Conservation (phyloP, 2,888 invertebrate species). For the Lasioglossum pauxillum region DNA sequence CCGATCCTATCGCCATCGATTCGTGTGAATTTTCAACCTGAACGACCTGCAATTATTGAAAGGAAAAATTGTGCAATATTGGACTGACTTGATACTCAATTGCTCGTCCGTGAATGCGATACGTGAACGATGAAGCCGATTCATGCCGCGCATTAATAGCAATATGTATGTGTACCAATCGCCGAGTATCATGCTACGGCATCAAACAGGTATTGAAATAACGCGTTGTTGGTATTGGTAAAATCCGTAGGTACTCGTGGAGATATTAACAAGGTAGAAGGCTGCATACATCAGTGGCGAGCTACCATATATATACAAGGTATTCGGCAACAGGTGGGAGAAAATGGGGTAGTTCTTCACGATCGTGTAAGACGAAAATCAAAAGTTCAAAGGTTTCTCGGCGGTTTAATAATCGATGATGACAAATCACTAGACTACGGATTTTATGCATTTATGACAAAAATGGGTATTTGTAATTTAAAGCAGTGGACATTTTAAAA, state of each 20-base stretch:
- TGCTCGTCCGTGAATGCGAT: background rate
- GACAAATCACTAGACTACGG: no score
- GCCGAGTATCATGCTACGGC: background rate
- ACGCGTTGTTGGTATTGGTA: background rate
- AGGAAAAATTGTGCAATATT: background rate
- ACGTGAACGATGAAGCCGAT: background rate
- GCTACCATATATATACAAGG: background rate
- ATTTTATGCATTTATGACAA: no score
- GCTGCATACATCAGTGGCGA: background rate
- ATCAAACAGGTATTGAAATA: background rate
- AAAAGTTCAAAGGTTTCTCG: background rate
- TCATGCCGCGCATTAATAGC: background rate
- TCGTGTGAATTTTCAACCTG: background rate
- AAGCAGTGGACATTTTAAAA: no score
- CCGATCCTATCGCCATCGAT: background rate
- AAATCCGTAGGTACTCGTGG: background rate
- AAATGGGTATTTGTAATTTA: no score
- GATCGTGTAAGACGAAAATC: background rate
- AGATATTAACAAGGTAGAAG: constrained; percentile 3
- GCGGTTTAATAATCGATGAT: background rate
- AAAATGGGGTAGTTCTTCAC: background rate
- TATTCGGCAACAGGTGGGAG: constrained; percentile 6
- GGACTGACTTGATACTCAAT: background rate
- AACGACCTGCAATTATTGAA: background rate
- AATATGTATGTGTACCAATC: background rate